Evolutionary conservation across 2,888 invertebrate species (phyloP).

Genomic region (Drosophila pseudotalamancana): DNA sequence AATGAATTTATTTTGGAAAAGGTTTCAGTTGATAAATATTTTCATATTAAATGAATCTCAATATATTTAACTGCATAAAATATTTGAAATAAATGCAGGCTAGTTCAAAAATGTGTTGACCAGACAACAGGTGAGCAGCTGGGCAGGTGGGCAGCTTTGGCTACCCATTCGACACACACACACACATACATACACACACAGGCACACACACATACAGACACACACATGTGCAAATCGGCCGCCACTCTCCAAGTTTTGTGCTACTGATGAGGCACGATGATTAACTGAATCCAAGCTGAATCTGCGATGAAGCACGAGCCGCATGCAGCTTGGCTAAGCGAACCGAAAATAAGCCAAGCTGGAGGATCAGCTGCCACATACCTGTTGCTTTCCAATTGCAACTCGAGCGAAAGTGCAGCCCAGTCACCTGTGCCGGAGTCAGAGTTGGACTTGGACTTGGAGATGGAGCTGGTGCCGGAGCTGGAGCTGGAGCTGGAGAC

Average conservation of each 20-base stretch:
- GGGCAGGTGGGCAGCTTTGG: not conserved
- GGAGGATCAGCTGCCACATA: conserved; percentile 4
- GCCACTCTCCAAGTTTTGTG: conserved; percentile 13
- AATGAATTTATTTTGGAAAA: no score
- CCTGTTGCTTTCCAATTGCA: conserved; percentile 58
- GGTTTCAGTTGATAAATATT: no score
- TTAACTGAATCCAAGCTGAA: conserved; percentile 52
- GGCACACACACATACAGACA: conserved; percentile 27
- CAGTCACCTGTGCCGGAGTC: conserved; percentile 27
- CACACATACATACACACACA: conserved; percentile 4
- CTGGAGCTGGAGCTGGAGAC: not conserved
- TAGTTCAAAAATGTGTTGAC: not conserved
- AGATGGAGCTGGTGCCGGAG: not conserved
- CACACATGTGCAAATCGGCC: conserved; percentile 5
- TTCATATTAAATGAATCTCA: no score
- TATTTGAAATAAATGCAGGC: not conserved
- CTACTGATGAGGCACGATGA: conserved; percentile 53
- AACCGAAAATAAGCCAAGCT: conserved; percentile 4
- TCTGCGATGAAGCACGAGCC: conserved; percentile 52
- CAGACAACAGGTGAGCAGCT: not conserved
- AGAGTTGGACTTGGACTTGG: not conserved
- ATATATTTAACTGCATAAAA: not conserved
- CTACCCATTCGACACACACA: not conserved
- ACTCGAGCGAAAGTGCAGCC: conserved; percentile 44
- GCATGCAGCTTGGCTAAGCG: conserved; percentile 1